phyloP scores from a whole-genome alignment of 1,140 invertebrate species.

The Drosophila sproati region DNA sequence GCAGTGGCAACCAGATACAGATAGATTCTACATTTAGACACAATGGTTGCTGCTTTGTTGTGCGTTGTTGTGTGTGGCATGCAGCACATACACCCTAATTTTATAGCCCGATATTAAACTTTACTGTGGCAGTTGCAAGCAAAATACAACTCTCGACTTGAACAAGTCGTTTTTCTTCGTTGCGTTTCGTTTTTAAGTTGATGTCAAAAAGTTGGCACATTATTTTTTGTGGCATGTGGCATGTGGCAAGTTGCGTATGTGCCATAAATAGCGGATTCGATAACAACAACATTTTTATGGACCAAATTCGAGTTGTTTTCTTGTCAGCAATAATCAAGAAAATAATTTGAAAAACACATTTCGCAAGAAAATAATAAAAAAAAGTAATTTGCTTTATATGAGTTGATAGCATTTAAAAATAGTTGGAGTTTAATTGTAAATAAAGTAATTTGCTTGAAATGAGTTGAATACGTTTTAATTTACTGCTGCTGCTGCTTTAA shows the following conservation, averaged over 20 bases:
- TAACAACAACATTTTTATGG: slow-evolving; percentile 14
- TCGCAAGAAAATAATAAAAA: no score
- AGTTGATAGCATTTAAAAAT: no score
- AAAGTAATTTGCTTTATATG: no score
- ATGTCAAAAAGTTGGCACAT: not conserved
- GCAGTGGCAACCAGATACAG: slow-evolving; percentile 10
- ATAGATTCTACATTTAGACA: slow-evolving; percentile 10
- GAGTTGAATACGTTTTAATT: no score
- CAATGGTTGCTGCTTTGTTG: no score
- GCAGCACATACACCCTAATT: slow-evolving; percentile 22
- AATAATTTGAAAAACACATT: no score
- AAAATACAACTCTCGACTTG: not conserved
- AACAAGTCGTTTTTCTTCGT: slow-evolving; percentile 11
- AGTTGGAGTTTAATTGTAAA: no score
- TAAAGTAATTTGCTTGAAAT: no score
- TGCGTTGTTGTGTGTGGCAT: not conserved
- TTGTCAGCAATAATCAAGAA: no score
- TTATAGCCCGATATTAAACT: slow-evolving; percentile 19
- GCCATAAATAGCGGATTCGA: slow-evolving; percentile 35
- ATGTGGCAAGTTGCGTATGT: slow-evolving; percentile 39
- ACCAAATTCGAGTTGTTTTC: not conserved
- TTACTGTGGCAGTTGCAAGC: not conserved
- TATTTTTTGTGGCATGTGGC: not conserved
- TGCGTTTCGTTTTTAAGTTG: slow-evolving; percentile 2
- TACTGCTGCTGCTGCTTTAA: no score